Conservation (phyloP, 2,113 vertebrate genomes). For the Hucho hucho region DNA sequence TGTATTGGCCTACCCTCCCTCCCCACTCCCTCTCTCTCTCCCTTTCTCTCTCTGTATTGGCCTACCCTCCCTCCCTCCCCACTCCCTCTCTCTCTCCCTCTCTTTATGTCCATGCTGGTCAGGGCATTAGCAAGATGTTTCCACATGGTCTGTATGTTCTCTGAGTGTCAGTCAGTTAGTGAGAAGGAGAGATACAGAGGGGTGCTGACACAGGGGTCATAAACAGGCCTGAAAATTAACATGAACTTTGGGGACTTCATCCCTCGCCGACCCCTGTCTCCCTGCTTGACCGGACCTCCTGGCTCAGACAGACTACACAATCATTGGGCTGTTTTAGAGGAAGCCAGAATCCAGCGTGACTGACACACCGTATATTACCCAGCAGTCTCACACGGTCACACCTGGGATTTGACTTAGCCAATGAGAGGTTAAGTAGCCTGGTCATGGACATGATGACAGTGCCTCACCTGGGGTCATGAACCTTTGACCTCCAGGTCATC, state of each 20-base stretch:
- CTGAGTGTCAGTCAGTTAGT: constrained; percentile 26
- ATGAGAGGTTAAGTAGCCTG: constrained; percentile 69
- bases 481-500: constrained; percentile 45
- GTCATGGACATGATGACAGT: constrained; percentile 70
- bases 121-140: constrained; percentile 3
- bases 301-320: constrained; percentile 50
- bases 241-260: constrained; percentile 58
- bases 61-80: background rate
- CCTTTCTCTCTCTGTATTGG: background rate
- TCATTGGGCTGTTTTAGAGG: constrained; percentile 53
- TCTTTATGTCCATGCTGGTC: background rate
- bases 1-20: background rate
- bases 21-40: background rate
- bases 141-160: constrained; percentile 25
- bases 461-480: constrained; percentile 66
- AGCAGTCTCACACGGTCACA: constrained; percentile 48
- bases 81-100: background rate
- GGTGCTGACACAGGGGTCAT: constrained; percentile 63
- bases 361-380: constrained; percentile 62
- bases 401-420: constrained; percentile 73
- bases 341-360: constrained; percentile 62
- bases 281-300: constrained; percentile 39
- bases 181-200: constrained; percentile 2
- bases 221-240: constrained; percentile 65
- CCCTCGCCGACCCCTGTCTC: constrained; percentile 1